Conservation (phyloP, 2,888 invertebrate genomes). For the Melitaea athalia region DNA sequence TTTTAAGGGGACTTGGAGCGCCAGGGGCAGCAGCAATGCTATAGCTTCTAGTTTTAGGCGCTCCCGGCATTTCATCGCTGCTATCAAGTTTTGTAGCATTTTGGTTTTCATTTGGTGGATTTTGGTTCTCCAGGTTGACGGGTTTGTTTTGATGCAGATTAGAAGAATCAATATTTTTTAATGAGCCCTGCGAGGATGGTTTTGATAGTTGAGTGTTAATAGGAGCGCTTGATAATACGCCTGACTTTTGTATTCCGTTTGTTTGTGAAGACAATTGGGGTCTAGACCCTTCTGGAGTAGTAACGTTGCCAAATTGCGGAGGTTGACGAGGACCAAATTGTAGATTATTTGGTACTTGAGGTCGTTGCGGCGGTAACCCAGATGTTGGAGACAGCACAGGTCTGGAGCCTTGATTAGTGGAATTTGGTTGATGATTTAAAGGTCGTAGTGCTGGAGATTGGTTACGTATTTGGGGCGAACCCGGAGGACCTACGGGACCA, state of each 20-base stretch:
- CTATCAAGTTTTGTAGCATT: slow-evolving; percentile 65
- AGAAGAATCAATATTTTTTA: slow-evolving; percentile 65
- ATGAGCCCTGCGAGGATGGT: slow-evolving; percentile 72
- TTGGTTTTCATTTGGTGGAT: slow-evolving; percentile 57
- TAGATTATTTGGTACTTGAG: slow-evolving; percentile 73
- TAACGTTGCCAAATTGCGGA: slow-evolving; percentile 55
- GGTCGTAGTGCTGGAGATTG: slow-evolving; percentile 61
- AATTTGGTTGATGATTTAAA: slow-evolving; percentile 61
- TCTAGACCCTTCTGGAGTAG: slow-evolving; percentile 66
- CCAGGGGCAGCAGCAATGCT: slow-evolving; percentile 79
- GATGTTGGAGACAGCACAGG: slow-evolving; percentile 60
- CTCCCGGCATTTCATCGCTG: slow-evolving; percentile 66
- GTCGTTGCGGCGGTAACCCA: slow-evolving; percentile 63
- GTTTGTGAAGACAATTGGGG: slow-evolving; percentile 54
- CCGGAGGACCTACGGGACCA: slow-evolving; percentile 55
- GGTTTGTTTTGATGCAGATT: slow-evolving; percentile 63
- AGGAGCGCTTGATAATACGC: slow-evolving; percentile 47
- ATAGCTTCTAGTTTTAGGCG: slow-evolving; percentile 78
- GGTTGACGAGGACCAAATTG: slow-evolving; percentile 79
- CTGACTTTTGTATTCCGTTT: slow-evolving; percentile 62
- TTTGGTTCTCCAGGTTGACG: slow-evolving; percentile 76
- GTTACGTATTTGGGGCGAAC: slow-evolving; percentile 59
- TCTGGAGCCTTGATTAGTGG: slow-evolving; percentile 62
- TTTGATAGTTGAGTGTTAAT: slow-evolving; percentile 57
- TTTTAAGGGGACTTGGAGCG: slow-evolving; percentile 68